Base-by-base conservation (phyloP, 2,888 invertebrate genomes). In the Lasioglossum vierecki region DNA sequence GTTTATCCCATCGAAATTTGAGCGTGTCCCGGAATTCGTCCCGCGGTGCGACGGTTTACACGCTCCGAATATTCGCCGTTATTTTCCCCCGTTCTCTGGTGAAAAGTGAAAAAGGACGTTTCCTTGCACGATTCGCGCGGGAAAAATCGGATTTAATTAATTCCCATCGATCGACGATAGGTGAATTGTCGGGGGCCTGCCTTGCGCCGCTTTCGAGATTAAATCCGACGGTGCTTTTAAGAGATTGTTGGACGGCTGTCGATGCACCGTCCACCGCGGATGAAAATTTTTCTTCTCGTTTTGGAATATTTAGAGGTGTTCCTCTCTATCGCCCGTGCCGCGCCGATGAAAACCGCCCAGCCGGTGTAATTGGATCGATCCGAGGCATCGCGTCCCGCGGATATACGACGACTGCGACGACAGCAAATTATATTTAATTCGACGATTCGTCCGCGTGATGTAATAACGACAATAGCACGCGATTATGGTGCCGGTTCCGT, bases 91-190 rank as follows among this genome's bases (percentile, higher is more conserved):
- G 35, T 6, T 6, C 30, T 1, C 13, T 5, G 15, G 5, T 13
- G 8, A 26, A 46, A 26, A 66, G 6, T 30, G 9, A 39, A 26
- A 22, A n/a, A 9, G 2, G 6, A 18, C 49, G 26, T 15, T 71
- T 53, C 30, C 46, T 79, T 30, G 22, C 49, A 9, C 18, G 46
- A 66, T 30, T 46, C 53, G 18, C 18, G 26, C 60, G 53, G 80
- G 76, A 22, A 79, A 80, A 88, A 81, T 76, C 81, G 74, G 72
- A 70, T 78, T 86, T 82, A 84, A 86, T 88, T 86, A 88, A 88
- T 83, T 76, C 73, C n/a, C 60, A 73, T 73, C 84, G 83, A 86
- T 86, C 83, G 81, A 75, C 49, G 68, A 13, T 35, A 26, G 46
- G 11, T 30, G 57, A 35, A 79, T 74, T 74, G 76, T 49, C 72